These are phyloP conservation scores for Pseudonaja textilis DNA, from an alignment of 2,113 vertebrate genomes.

Conservation along the genomic window DNA sequence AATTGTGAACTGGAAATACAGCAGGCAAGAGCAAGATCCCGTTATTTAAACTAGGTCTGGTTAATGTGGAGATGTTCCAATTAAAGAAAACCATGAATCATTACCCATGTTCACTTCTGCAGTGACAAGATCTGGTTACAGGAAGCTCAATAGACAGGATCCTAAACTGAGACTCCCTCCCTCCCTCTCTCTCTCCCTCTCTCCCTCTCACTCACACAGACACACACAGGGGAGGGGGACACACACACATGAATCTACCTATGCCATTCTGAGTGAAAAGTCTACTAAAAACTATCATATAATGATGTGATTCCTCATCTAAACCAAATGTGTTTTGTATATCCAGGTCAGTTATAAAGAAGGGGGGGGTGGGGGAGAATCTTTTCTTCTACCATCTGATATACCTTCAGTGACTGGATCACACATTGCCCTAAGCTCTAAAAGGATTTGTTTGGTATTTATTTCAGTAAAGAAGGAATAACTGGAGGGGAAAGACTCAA, in stretches of 20 bases:
- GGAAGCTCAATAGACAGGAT: not conserved
- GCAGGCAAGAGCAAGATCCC: not conserved
- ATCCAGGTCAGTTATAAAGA: not conserved
- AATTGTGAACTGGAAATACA: not conserved
- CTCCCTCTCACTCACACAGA: too few species aligned
- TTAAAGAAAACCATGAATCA: not conserved
- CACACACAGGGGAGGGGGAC: too few species aligned
- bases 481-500: not conserved
- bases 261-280: not conserved
- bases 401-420: not conserved
- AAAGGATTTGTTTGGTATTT: not conserved
- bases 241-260: not conserved
- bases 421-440: not conserved
- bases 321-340: not conserved
- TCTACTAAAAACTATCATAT: not conserved
- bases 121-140: not conserved
- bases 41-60: not conserved
- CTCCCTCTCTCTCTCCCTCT: too few species aligned
- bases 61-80: not conserved
- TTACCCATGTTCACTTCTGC: not conserved
- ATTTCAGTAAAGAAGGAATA: not conserved
- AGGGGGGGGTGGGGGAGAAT: accelerated
- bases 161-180: not conserved
- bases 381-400: not conserved
- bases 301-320: not conserved